Percentiles rank a stretch among this genome's conserved stretches.
These are phyloP conservation scores for Sarotherodon lohbergeri DNA, from an alignment of 2,113 vertebrate species.

Conservation along the genomic window DNA sequence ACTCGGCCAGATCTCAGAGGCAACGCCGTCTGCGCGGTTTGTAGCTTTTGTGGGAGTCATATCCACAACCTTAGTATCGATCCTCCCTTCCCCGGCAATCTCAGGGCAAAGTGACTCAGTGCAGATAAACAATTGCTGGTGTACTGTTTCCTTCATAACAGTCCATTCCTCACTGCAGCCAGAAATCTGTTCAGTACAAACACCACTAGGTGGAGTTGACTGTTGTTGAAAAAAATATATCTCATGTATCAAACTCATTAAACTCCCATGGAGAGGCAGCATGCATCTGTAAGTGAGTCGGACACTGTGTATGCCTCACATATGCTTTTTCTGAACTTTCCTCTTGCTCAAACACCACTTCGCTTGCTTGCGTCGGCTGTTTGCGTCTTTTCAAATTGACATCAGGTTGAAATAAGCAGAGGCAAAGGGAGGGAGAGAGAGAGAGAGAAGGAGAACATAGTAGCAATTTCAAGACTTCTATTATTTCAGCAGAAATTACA, in stretches of 20 bases:
- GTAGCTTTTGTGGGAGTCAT: neutral
- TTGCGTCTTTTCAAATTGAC: neutral
- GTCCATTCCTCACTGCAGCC: conserved; percentile 15
- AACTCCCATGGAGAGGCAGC: conserved; percentile 31
- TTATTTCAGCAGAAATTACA: conserved; percentile 22
- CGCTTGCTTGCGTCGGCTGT: neutral
- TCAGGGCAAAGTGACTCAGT: neutral
- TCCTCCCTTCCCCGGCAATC: neutral
- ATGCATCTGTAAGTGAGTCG: conserved; percentile 23
- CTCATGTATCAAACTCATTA: conserved; percentile 48
- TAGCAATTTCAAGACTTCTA: conserved; percentile 23
- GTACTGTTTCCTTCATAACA: conserved; percentile 26
- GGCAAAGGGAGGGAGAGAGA: neutral
- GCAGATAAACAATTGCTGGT: conserved; percentile 27
- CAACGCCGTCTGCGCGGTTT: neutral
- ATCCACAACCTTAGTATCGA: conserved; percentile 2
- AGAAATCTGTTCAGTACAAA: conserved; percentile 49
- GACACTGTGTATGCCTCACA: neutral
- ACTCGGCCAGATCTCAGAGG: neutral
- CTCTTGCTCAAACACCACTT: neutral
- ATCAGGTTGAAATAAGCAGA: conserved; percentile 19
- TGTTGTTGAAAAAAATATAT: conserved; percentile 53
- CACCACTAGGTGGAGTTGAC: conserved; percentile 74
- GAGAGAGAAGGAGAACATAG: neutral
- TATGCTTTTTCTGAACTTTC: neutral